Evolutionary conservation across 2,888 invertebrate species (phyloP), one percentile per base, ranked within the genome.

Genomic region (Teleogryllus oceanicus): DNA sequence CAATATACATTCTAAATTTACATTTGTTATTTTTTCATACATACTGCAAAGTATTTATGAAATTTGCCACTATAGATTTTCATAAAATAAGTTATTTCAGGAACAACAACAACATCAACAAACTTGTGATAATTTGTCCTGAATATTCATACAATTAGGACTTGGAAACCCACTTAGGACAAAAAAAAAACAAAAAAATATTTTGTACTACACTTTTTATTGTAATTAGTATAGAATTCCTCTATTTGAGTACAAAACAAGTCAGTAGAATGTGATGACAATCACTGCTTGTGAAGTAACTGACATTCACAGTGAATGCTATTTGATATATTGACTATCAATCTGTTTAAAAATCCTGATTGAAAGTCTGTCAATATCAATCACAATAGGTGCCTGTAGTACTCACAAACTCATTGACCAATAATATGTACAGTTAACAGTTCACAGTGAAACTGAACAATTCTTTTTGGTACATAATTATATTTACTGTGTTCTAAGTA

Each of bases 141-240:
- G 37, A 37, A 37, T 37, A 8, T 37, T 37, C 37, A 8, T 37
- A 37, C 5, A 37, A 37, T 37, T 37, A 37, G 37, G 37, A 37
- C 37, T 37, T 37, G 37, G 37, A 37, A 37, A 37, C 37, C 37
- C 5, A 37, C 37, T 8, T 5, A 37, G 37, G 37, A 37, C 37
- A 37, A 37, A 37, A 37, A 37, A 37, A 37, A 37, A 37, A 4
- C 4, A 37, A 37, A 37, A 37, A 37, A 37, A 37, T 37, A 18
- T 13, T 62, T 62, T 62, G 62, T 62, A 62, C 62, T 62, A 62
- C n/a, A 62, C n/a, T 37, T 62, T 62, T 62, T 62, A 62, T 62
- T 62, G 62, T 62, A 62, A 62, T 62, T 62, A 62, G 62, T 62
- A 62, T n/a, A 62, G 62, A 62, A 62, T 62, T 62, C 62, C 62